phyloP scores from a whole-genome alignment of 2,797 vertebrate genomes.

The Fratercula arctica region DNA sequence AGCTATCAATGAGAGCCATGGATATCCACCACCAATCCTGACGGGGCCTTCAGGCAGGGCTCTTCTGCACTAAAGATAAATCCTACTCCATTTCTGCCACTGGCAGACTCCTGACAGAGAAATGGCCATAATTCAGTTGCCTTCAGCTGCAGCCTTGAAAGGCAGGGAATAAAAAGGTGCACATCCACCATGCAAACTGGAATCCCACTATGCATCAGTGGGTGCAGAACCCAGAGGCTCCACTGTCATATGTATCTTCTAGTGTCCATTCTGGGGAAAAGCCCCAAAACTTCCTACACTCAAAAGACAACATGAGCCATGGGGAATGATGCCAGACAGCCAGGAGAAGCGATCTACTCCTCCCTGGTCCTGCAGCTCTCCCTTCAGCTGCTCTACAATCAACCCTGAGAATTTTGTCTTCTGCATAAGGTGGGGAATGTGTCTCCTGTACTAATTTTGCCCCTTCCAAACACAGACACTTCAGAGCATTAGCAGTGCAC shows the following conservation, averaged over 20 bases:
- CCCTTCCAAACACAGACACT: not conserved
- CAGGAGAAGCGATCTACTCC: rapidly evolving
- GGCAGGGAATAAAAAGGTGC: not conserved
- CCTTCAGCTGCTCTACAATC: not conserved
- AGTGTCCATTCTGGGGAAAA: not conserved
- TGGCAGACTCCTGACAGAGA: not conserved
- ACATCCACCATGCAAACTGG: not conserved
- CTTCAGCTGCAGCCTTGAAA: not conserved
- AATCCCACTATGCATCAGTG: not conserved
- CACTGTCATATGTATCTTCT: rapidly evolving
- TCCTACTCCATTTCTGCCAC: not conserved
- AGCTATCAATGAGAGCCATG: not conserved
- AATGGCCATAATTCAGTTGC: not conserved
- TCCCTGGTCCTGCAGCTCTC: not conserved
- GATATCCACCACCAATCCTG: not conserved
- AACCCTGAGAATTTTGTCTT: not conserved
- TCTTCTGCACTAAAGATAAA: not conserved
- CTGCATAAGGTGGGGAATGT: not conserved
- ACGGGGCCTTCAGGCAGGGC: not conserved
- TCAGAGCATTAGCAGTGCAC: not conserved
- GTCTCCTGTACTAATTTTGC: not conserved
- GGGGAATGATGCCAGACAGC: not conserved
- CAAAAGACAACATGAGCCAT: not conserved
- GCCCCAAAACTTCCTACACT: not conserved
- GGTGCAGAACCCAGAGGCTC: not conserved